Evolutionary conservation across 2,888 invertebrate genomes (phyloP), one percentile per base, ranked within the genome.

Genomic region (Caenorhabditis panamensis): DNA sequence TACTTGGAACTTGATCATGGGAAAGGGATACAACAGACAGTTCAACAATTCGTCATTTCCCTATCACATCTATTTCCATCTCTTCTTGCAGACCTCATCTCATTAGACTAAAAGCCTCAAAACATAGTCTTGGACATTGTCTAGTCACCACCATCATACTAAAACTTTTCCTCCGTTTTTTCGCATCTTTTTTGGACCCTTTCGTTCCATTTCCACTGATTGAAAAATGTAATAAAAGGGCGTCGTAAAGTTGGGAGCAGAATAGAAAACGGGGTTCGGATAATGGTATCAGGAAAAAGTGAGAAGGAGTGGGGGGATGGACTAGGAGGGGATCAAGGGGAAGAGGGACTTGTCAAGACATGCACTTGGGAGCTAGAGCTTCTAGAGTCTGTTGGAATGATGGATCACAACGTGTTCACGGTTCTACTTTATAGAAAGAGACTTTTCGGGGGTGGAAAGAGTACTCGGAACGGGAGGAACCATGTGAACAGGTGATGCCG

Each of bases 121-220:
- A 47, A 5, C 6, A 5, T 11, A 44, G 20, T 49, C 20, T 49
- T 49, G 11, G 18, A 49, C 49, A 20, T 49, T 49, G 49, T 49
- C 51, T 63, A 41, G 13, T 51, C 26, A 18, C 37, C 28, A 56
- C 51, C 37, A 22, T 54, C 9, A 37, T 36, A 41, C 31, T 31
- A 66, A 54, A 54, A 44, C 44, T 24, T 16, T 24, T 36, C 64
- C 2, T 9, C 47, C 9, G 37, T 36, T 47, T 62, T 18, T 31
- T 11, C 20, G 18, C 31, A 28, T 13, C 41, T 51, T 31, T 68
- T 72, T 36, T n/a, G 13, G 31, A 36, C 28, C 18, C 28, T 26
- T 63, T 63, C 62, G 71, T 71, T 72, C 72, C 72, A 72, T 72
- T 72, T 63, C 11, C 63, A 47, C 56, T 72, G 71, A 71, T 71